Evolutionary conservation across 92 coral and sea anemone species (phyloP).

Genomic region (Paramuricea clavata): DNA sequence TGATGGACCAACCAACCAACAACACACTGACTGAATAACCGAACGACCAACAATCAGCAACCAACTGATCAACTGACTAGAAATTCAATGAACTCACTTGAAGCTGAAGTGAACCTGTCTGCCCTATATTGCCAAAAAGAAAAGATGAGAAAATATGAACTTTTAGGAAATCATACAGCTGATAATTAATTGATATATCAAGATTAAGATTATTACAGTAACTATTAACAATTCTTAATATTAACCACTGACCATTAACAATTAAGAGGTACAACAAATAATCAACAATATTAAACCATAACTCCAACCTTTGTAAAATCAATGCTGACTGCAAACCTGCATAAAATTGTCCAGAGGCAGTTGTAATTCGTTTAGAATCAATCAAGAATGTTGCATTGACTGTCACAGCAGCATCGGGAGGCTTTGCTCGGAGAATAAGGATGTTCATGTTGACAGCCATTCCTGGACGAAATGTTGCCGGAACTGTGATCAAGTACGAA

Average conservation of each 20-base stretch:
- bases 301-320: background rate
- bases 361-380: background rate
- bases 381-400: background rate
- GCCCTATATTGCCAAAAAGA: background rate
- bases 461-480: background rate
- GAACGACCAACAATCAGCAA: background rate
- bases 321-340: slow-evolving; percentile 34
- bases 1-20: no score
- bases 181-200: background rate
- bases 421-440: background rate
- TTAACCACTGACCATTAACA: background rate
- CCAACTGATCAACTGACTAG: background rate
- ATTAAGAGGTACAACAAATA: background rate
- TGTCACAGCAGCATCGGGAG: background rate
- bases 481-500: background rate
- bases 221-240: background rate
- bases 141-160: background rate
- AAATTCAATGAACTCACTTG: background rate
- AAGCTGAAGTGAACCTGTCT: background rate
- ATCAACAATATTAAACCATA: background rate
- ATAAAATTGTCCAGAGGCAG: slow-evolving; percentile 5
- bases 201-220: background rate
- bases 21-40: background rate
- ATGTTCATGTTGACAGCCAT: background rate
- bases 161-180: background rate